Percentiles rank a stretch among this genome's conserved stretches.
phyloP scores from a whole-genome alignment of 1,140 invertebrate genomes.

The Sarcophaga peregrina region DNA sequence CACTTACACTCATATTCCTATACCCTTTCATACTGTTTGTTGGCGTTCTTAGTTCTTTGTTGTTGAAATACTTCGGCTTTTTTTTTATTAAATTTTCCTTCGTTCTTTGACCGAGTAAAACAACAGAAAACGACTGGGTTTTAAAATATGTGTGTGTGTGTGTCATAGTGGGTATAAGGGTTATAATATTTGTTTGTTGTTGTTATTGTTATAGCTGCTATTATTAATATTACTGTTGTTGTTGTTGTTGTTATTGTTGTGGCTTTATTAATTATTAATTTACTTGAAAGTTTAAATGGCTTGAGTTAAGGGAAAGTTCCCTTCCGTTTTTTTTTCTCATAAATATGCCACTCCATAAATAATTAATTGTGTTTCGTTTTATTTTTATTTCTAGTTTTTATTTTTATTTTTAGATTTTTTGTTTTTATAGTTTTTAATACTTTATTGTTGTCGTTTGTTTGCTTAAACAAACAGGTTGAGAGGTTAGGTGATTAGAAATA shows the following conservation, averaged over 20 bases:
- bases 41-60: not conserved
- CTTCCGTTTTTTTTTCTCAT: too few relatives aligned
- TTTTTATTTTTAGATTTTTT: too few relatives aligned
- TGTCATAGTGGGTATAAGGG: not conserved
- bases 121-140: not conserved
- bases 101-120: not conserved
- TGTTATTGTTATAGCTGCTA: not conserved
- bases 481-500: too few relatives aligned
- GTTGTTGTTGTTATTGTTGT: not conserved
- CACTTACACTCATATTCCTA: too few relatives aligned
- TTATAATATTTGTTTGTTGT: not conserved
- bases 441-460: too few relatives aligned
- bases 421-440: too few relatives aligned
- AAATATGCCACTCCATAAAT: too few relatives aligned
- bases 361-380: too few relatives aligned
- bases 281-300: constrained; percentile 22
- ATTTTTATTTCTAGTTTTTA: too few relatives aligned
- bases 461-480: too few relatives aligned
- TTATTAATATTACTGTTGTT: not conserved
- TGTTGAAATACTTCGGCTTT: not conserved
- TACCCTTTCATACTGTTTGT: not conserved
- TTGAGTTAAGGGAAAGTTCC: not conserved
- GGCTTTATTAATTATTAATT: constrained; percentile 32
- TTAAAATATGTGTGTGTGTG: not conserved
- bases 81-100: not conserved